These are phyloP conservation scores for Leptonema lineaticorne DNA, from an alignment of 1,140 invertebrate species.

Conservation along the genomic window DNA sequence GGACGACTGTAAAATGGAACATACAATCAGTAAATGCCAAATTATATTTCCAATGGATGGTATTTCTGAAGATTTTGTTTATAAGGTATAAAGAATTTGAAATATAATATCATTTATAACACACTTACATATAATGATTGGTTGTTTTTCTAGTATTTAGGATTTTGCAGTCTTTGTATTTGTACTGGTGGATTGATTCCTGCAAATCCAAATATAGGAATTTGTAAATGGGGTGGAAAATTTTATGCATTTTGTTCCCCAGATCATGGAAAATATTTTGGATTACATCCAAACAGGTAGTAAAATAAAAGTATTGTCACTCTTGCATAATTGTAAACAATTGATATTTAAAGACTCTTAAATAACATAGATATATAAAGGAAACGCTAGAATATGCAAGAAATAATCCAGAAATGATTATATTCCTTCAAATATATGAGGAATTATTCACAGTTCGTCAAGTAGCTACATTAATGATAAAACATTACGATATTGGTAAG, in stretches of 20 bases:
- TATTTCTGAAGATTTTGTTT: conserved; percentile 50
- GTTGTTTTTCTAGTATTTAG: conserved; percentile 58
- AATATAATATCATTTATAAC: background rate
- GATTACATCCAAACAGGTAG: conserved; percentile 60
- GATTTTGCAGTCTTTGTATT: conserved; percentile 64
- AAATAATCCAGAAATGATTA: conserved; percentile 60
- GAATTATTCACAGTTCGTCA: conserved; percentile 54
- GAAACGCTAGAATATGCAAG: conserved; percentile 58
- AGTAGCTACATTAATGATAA: conserved; percentile 36
- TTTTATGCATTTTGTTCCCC: conserved; percentile 62
- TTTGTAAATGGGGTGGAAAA: conserved; percentile 56
- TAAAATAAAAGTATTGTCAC: no score
- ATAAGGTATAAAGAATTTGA: no score
- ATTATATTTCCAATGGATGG: conserved; percentile 52
- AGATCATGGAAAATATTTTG: conserved; percentile 59
- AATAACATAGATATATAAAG: conserved; percentile 55
- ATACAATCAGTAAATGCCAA: conserved; percentile 47
- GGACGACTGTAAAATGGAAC: conserved; percentile 47
- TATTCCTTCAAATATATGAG: conserved; percentile 60
- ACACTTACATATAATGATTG: conserved; percentile 4
- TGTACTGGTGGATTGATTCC: conserved; percentile 63
- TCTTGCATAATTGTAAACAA: no score
- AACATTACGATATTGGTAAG: conserved; percentile 22
- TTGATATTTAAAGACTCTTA: no score
- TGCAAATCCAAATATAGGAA: conserved; percentile 65